Percentiles rank a stretch among this genome's conserved stretches.
phyloP scores from a whole-genome alignment of 2,888 invertebrate species.

The Psylliodes chrysocephalus region DNA sequence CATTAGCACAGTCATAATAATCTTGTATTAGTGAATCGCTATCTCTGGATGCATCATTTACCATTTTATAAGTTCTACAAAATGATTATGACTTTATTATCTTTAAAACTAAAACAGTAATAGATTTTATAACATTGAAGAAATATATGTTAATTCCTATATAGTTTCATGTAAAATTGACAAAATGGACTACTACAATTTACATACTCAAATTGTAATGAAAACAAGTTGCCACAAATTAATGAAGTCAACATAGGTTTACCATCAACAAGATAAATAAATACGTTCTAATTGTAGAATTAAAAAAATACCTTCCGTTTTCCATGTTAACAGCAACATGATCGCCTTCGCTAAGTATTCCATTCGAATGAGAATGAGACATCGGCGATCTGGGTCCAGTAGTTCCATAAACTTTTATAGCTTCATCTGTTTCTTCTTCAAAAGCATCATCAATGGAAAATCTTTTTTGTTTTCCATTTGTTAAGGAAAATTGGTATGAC shows the following conservation, averaged over 20 bases:
- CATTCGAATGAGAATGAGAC: slow-evolving; percentile 66
- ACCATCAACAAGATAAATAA: no score
- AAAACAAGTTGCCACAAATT: no score
- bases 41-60: slow-evolving; percentile 80
- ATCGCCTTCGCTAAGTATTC: slow-evolving; percentile 67
- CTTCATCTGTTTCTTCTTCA: slow-evolving; percentile 86
- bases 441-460: slow-evolving; percentile 88
- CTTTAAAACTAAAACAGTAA: slow-evolving; percentile 18
- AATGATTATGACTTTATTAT: not conserved
- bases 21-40: slow-evolving; percentile 85
- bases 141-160: no score
- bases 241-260: no score
- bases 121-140: no score
- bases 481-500: slow-evolving; percentile 51
- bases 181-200: no score
- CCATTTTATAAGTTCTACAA: slow-evolving; percentile 75
- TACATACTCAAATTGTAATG: no score
- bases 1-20: slow-evolving; percentile 69
- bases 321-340: slow-evolving; percentile 58
- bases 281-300: no score
- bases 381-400: slow-evolving; percentile 76
- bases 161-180: no score
- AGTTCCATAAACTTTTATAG: slow-evolving; percentile 82
- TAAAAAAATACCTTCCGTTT: slow-evolving; percentile 52
- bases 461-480: slow-evolving; percentile 65